Base-by-base conservation (phyloP, 2,888 invertebrate genomes). In the Alitta virens region DNA sequence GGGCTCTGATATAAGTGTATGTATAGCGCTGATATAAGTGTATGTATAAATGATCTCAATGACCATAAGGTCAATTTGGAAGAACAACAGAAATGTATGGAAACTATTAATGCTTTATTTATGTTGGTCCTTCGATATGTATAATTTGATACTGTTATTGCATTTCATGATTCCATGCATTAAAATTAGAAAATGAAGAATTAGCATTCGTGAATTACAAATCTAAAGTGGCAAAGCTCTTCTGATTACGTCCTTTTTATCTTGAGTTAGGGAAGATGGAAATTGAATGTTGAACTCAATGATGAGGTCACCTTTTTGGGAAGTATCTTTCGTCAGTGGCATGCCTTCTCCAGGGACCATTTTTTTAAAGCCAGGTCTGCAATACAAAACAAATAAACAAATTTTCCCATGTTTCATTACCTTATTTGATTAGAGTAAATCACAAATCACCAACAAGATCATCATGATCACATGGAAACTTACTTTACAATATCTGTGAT, bases 401-500 rank as follows among this genome's bases (percentile, higher is more conserved):
- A n/a, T 12, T 46, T 9, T 46, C n/a, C n/a, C 21, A 46, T 46
- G n/a, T 7, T 46, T 46, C 18, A 46, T 18, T n/a, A 7, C 5
- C 21, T 46, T 46, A 46, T 33, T 33, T 33, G n/a, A n/a, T n/a
- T n/a, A n/a, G n/a, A n/a, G n/a, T n/a, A n/a, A n/a, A n/a, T n/a
- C n/a, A n/a, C n/a, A n/a, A 40, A 12, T 40, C 16, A 16, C 16
- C 9, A n/a, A 50, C 16, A 14, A 50, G 50, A 50, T 18, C 7
- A 53, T 24, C 53, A 12, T 24, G 26, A 53, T 12, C 7, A 25
- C 14, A 9, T 21, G 23, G 12, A 24, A 12, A 71, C 77, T 74
- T 70, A 83, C 83, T 76, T 75, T 67, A 83, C 74, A 58, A 83
- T 78, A 59, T 83, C 82, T 62, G 78, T 83, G 64, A 83, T 82